A percentile compares a stretch with the other conserved stretches of the same genome.
Conservation (phyloP, 1,140 invertebrate genomes). For the Calosoma granatense region DNA sequence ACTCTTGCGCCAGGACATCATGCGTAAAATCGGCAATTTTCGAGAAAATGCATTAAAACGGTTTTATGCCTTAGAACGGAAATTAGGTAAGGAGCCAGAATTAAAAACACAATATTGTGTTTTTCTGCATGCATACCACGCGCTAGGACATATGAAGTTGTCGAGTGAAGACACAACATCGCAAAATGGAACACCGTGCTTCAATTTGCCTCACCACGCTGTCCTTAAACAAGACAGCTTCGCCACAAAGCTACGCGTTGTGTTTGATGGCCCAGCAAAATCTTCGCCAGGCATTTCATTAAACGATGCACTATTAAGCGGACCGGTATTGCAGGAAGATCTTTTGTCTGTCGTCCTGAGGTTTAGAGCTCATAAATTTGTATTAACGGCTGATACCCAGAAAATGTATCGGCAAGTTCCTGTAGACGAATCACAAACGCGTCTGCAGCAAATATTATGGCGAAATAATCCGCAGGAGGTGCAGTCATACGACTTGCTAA, state of each 20-base stretch:
- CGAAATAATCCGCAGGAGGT: not conserved
- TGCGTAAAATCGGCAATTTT: not conserved
- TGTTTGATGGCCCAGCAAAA: constrained; percentile 17
- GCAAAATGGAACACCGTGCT: constrained; percentile 16
- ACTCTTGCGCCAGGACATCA: constrained; percentile 12
- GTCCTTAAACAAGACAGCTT: constrained; percentile 15
- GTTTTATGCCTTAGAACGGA: not conserved
- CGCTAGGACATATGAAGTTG: not conserved
- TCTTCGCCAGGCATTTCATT: constrained; percentile 16
- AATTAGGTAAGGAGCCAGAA: not conserved
- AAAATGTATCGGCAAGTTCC: constrained; percentile 19
- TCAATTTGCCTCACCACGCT: constrained; percentile 16
- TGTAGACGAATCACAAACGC: not conserved
- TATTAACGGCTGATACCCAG: constrained; percentile 18
- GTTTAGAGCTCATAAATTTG: constrained; percentile 17
- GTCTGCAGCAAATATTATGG: not conserved
- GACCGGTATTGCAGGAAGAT: constrained; percentile 16
- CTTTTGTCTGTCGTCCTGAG: constrained; percentile 14
- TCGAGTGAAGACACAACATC: constrained; percentile 14
- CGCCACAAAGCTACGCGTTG: constrained; percentile 15
- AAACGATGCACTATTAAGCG: constrained; percentile 16
- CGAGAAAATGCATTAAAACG: not conserved
- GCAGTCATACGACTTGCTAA: not conserved
- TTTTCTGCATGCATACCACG: not conserved
- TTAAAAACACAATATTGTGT: not conserved